Percentiles rank a stretch among this genome's conserved stretches.
These are phyloP conservation scores for Prionace glauca DNA, from an alignment of 2,797 vertebrate genomes.

Conservation along the genomic window DNA sequence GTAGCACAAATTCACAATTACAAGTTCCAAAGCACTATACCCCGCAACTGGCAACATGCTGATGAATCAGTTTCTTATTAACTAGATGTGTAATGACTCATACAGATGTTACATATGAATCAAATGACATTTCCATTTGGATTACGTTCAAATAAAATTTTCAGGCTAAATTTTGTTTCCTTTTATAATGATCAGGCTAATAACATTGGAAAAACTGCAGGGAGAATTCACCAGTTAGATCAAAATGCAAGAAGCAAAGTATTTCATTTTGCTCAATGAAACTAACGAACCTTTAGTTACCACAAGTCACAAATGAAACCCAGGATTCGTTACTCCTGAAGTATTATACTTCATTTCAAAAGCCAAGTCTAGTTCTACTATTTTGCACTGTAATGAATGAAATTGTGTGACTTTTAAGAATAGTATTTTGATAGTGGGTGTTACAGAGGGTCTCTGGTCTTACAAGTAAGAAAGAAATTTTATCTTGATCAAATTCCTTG, in stretches of 20 bases:
- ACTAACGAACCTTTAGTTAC: not conserved
- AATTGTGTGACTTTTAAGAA: slow-evolving; percentile 1
- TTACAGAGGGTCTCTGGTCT: not conserved
- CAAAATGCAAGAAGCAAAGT: not conserved
- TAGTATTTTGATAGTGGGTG: not conserved
- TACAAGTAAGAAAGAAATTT: not conserved
- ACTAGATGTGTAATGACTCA: not conserved
- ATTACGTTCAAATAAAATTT: not conserved
- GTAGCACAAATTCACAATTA: not conserved
- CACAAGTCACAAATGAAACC: not conserved
- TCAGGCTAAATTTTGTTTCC: not conserved
- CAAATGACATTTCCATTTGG: not conserved
- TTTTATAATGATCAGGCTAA: not conserved
- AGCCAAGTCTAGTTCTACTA: not conserved
- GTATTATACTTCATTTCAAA: not conserved
- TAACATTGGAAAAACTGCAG: not conserved
- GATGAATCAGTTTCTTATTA: slow-evolving; percentile 3
- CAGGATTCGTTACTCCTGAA: not conserved
- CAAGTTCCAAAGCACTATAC: not conserved
- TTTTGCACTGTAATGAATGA: not conserved
- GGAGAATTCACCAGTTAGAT: not conserved
- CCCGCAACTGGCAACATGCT: not conserved
- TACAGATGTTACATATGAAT: not conserved
- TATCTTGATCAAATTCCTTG: not conserved
- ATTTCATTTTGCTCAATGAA: not conserved